A percentile compares a stretch with the other conserved stretches of the same genome.
These are phyloP conservation scores for Oscheius sp. DNA, from an alignment of 2,888 invertebrate genomes.

Conservation along the genomic window DNA sequence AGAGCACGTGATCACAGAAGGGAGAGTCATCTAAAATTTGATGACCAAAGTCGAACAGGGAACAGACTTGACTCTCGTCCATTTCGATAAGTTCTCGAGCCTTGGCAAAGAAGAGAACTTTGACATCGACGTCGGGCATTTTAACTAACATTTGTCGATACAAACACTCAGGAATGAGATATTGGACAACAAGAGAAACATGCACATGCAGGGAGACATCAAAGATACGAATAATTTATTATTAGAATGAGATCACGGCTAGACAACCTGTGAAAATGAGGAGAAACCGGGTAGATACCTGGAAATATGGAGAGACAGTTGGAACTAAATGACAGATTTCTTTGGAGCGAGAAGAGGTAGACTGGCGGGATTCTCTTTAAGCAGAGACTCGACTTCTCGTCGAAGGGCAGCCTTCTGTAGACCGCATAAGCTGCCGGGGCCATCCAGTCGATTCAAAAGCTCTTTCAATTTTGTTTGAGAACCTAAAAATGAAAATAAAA, in stretches of 20 bases:
- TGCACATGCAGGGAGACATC: not conserved
- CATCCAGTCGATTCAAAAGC: constrained; percentile 26
- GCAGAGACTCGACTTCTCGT: constrained; percentile 41
- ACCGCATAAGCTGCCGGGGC: constrained; percentile 39
- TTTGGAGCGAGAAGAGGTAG: not conserved
- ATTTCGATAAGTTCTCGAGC: constrained; percentile 48
- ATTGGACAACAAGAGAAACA: not conserved
- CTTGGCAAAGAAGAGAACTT: constrained; percentile 57
- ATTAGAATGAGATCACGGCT: not conserved
- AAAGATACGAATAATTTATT: not conserved
- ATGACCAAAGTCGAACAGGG: not conserved
- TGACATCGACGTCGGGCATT: constrained; percentile 38
- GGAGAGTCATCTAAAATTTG: constrained; percentile 21
- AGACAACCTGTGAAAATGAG: not conserved
- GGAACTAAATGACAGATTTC: constrained; percentile 1
- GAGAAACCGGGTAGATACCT: too few species aligned
- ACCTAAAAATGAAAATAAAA: constrained; percentile 12
- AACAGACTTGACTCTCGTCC: constrained; percentile 40
- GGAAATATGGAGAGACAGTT: not conserved
- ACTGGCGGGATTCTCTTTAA: constrained; percentile 19
- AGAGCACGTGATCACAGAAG: constrained; percentile 33
- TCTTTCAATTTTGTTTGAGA: constrained; percentile 25
- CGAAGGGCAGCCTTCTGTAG: constrained; percentile 42
- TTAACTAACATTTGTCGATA: not conserved
- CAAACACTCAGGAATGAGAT: not conserved